These are phyloP conservation scores for Aricia agestis DNA, from an alignment of 1,140 invertebrate species.

Conservation along the genomic window DNA sequence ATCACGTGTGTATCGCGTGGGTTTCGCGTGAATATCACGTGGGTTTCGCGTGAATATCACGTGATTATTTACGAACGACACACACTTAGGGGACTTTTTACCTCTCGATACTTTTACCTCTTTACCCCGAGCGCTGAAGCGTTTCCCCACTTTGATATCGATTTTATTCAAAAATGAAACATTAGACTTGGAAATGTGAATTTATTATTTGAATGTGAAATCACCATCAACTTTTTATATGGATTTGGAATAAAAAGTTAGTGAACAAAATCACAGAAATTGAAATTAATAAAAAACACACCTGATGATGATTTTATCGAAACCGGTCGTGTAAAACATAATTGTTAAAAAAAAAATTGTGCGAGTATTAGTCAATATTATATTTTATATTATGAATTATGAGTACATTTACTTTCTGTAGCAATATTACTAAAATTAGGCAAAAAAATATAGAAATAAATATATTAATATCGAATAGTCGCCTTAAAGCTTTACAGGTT, in stretches of 20 bases:
- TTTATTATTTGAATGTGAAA: background rate
- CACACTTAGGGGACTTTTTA: background rate
- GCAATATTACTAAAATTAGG: no score
- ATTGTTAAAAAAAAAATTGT: no score
- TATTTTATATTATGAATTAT: no score
- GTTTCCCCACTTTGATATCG: background rate
- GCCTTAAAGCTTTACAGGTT: no score
- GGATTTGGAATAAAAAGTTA: background rate
- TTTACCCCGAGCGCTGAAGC: background rate
- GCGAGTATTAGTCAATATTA: no score
- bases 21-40: no score
- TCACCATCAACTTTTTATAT: background rate
- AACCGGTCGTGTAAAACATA: no score
- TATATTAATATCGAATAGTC: no score
- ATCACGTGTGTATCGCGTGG: background rate
- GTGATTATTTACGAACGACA: background rate
- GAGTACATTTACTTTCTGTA: no score
- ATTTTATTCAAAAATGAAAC: constrained; percentile 2
- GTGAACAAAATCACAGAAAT: background rate
- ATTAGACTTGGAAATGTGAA: background rate
- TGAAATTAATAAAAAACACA: background rate
- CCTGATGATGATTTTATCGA: no score
- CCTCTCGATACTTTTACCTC: constrained; percentile 2
- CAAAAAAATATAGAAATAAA: no score
- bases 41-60: background rate